Percentiles rank a stretch among this genome's conserved stretches.
Conservation (phyloP, 1,140 invertebrate genomes). For the Pseudomyrmex flavicornis region DNA sequence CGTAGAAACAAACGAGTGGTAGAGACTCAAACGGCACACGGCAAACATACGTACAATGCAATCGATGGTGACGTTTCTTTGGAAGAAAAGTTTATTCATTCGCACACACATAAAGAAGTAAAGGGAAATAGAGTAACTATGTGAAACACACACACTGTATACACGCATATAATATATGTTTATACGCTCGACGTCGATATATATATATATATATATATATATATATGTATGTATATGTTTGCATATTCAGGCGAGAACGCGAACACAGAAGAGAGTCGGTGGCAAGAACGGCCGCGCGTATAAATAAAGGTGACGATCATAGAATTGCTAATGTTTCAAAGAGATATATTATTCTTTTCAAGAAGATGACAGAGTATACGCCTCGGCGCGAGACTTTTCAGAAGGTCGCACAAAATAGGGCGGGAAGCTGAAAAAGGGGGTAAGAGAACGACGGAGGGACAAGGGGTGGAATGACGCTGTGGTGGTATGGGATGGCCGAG, state of each 20-base stretch:
- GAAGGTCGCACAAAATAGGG: constrained; percentile 46
- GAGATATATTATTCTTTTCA: constrained; percentile 80
- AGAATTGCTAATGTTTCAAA: constrained; percentile 82
- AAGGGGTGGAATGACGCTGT: constrained; percentile 28
- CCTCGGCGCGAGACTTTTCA: constrained; percentile 69
- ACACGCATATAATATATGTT: background rate
- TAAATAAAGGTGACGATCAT: constrained; percentile 80
- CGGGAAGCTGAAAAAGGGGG: constrained; percentile 39
- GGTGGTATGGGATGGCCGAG: constrained; percentile 43
- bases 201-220: background rate
- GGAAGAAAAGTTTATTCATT: constrained; percentile 25
- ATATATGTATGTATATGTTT: background rate
- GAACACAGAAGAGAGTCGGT: constrained; percentile 49
- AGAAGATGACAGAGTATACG: constrained; percentile 69
- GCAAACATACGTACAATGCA: background rate
- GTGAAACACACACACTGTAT: background rate
- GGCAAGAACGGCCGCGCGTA: constrained; percentile 36
- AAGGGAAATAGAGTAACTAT: background rate
- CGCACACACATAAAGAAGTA: background rate
- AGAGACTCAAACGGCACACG: background rate
- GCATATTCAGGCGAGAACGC: constrained; percentile 1
- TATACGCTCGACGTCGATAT: background rate
- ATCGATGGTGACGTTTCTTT: constrained; percentile 23
- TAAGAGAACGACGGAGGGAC: constrained; percentile 38
- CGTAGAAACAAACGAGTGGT: constrained; percentile 2